phyloP scores from a whole-genome alignment of 2,113 vertebrate genomes.

The Polypterus bichir region DNA sequence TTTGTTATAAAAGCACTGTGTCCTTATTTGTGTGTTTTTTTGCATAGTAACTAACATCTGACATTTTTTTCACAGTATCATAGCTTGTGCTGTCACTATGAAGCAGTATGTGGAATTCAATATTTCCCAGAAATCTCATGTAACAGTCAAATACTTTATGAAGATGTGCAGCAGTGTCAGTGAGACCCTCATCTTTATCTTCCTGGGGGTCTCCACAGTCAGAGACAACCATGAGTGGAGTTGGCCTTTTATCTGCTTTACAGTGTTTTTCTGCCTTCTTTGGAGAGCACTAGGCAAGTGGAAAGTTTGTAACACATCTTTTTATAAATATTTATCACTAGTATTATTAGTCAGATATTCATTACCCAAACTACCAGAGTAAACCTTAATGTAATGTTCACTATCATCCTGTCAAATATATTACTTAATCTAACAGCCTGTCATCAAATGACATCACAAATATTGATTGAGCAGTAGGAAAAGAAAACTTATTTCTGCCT shows the following conservation, averaged over 20 bases:
- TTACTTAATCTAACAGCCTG: too few relatives aligned
- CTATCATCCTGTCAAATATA: too few relatives aligned
- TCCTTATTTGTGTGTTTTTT: too few relatives aligned
- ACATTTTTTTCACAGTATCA: constrained; percentile 39
- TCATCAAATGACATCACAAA: too few relatives aligned
- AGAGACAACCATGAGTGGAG: constrained; percentile 65
- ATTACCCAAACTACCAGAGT: too few relatives aligned
- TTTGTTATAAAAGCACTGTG: too few relatives aligned
- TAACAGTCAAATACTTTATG: constrained; percentile 69
- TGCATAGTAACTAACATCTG: too few relatives aligned
- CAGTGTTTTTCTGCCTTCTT: constrained; percentile 58
- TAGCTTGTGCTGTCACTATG: constrained; percentile 66
- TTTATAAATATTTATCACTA: background rate
- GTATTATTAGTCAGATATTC: background rate
- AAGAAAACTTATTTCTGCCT: too few relatives aligned
- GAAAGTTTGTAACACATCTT: background rate
- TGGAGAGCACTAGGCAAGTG: constrained; percentile 57
- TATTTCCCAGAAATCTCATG: constrained; percentile 65
- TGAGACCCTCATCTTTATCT: constrained; percentile 69
- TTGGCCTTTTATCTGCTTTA: constrained; percentile 63
- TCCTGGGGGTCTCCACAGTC: constrained; percentile 63
- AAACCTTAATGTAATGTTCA: background rate
- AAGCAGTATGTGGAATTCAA: constrained; percentile 68
- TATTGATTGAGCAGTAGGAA: too few relatives aligned
- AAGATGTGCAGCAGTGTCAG: constrained; percentile 74